phyloP scores from a whole-genome alignment of 2,888 invertebrate species.

The Drosophila recens region DNA sequence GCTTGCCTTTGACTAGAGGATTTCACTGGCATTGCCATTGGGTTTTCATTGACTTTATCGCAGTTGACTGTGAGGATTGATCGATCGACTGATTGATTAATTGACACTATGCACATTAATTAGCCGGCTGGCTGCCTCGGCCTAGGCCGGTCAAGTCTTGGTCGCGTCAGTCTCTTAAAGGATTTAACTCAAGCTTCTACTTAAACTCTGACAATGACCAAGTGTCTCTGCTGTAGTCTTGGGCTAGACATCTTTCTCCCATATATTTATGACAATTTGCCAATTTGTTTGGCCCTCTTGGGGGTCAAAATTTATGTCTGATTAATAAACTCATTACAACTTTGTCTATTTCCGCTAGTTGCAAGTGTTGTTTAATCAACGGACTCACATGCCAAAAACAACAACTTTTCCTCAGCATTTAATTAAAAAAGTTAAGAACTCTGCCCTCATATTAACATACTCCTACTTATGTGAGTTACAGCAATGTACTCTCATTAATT shows the following conservation, averaged over 20 bases:
- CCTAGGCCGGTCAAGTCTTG: conserved; percentile 1
- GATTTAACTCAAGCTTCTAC: conserved; percentile 30
- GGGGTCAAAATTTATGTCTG: conserved; percentile 60
- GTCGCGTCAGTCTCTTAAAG: conserved; percentile 40
- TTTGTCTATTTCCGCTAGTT: conserved; percentile 53
- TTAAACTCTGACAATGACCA: conserved; percentile 36
- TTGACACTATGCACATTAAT: conserved; percentile 83
- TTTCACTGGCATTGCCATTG: conserved; percentile 47
- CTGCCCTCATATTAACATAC: background rate
- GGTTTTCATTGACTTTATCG: conserved; percentile 57
- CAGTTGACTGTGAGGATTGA: conserved; percentile 70
- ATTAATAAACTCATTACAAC: conserved; percentile 80
- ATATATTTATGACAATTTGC: conserved; percentile 66
- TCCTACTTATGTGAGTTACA: background rate
- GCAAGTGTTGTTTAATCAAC: conserved; percentile 52
- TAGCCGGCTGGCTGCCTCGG: conserved; percentile 56
- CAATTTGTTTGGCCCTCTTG: background rate
- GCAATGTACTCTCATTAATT: background rate
- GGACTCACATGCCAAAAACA: conserved; percentile 7
- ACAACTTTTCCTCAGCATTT: conserved; percentile 40
- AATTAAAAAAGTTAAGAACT: conserved; percentile 62
- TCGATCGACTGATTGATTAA: conserved; percentile 82
- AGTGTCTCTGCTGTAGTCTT: conserved; percentile 21
- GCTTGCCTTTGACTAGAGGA: conserved; percentile 37
- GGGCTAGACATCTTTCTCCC: conserved; percentile 15